Evolutionary conservation across 2,888 invertebrate species (phyloP), one percentile per base, ranked within the genome.

Genomic region (Amphipoea lucens): DNA sequence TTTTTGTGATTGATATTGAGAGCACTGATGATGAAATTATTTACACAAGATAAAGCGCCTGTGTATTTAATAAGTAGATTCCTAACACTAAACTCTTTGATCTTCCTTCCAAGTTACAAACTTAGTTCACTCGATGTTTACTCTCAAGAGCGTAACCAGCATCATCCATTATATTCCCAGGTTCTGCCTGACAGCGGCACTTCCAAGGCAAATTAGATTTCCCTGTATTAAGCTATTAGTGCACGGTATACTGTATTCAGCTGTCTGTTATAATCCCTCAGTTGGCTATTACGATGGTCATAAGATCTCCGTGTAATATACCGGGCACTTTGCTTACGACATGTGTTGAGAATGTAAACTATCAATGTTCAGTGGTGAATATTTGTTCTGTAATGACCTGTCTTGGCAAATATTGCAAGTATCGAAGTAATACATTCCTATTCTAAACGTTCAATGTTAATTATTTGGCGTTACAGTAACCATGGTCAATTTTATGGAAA

Each of bases 201-300:
- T 62, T 48, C 62, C 65, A 45, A 62, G 54, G 76, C 72, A 73
- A 85, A 83, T 81, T 83, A 66, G 82, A 81, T 83, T 70, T 62
- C 42, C 36, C 57, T 66, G 85, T 65, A 85, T 73, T 57, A 72
- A 65, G 42, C 76, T 81, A 76, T 76, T 81, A 83, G 75, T 45
- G 70, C 17, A 79, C 54, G 68, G 51, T 73, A 48, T 42, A 29
- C 60, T 66, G 68, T 62, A 72, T 72, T 73, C 62, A 62, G 48
- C n/a, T 63, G 69, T 72, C 67, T 70, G 57, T 54, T 78, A 76
- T 81, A 83, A 76, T 45, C 60, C 62, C 70, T 74, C 74, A 74
- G 70, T 48, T 74, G 17, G 36, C 70, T 67, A 63, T 83, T 84
- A 84, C 40, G 36, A 14, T 40, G 48, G 74, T 67, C 62, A 36